Evolutionary conservation across 2,797 vertebrate species (phyloP).

Genomic region (Macropus fuliginosus): DNA sequence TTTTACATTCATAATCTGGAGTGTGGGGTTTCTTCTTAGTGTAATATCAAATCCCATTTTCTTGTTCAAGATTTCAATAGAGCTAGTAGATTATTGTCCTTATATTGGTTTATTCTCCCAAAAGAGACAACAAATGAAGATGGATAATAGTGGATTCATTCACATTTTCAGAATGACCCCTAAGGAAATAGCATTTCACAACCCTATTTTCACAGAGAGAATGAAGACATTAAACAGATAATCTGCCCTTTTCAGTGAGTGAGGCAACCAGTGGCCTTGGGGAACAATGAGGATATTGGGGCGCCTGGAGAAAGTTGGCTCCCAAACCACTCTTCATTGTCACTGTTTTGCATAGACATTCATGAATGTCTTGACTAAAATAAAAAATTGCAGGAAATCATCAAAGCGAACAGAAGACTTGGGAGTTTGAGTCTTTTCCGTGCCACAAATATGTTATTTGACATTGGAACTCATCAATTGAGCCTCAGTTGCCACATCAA

Average conservation of each 20-base stretch:
- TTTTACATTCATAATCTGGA: conserved; percentile 18
- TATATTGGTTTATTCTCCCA: background rate
- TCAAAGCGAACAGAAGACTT: conserved; percentile 9
- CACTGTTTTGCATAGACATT: conserved; percentile 30
- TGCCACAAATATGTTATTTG: background rate
- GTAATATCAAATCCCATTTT: background rate
- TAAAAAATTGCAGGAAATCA: conserved; percentile 7
- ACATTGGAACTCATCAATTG: background rate
- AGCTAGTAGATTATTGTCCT: background rate
- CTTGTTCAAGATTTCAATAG: background rate
- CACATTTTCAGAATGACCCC: background rate
- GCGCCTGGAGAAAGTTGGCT: background rate
- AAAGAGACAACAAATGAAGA: conserved; percentile 8
- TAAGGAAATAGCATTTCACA: conserved; percentile 37
- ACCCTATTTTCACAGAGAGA: conserved; percentile 31
- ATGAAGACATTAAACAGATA: conserved; percentile 10
- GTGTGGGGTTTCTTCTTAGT: background rate
- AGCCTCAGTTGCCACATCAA: background rate
- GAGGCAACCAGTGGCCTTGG: background rate
- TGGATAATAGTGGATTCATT: background rate
- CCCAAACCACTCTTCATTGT: conserved; percentile 20
- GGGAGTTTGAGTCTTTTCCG: background rate
- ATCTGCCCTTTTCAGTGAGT: conserved; percentile 7
- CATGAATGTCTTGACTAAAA: background rate
- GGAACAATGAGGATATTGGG: background rate